Evolutionary conservation across 2,888 invertebrate species (phyloP).

Genomic region (Caenorhabditis drosophilae): DNA sequence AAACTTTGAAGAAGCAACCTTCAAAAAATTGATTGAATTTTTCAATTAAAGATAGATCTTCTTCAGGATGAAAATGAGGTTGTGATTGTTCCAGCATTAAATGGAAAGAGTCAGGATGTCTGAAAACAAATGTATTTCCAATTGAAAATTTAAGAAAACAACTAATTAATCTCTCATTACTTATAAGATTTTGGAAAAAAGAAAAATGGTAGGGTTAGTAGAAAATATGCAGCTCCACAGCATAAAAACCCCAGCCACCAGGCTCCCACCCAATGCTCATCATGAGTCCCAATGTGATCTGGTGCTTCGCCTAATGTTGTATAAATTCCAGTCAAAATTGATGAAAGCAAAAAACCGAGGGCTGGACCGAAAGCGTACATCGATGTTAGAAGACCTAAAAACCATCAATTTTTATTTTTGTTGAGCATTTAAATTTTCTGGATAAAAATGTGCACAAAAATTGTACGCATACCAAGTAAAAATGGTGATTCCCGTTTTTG

Average conservation of each 20-base stretch:
- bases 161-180: too few species aligned
- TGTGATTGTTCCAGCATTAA: conserved; percentile 24
- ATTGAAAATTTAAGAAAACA: background rate
- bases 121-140: conserved; percentile 1
- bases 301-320: conserved; percentile 53
- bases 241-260: conserved; percentile 78
- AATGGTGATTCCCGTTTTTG: conserved; percentile 53
- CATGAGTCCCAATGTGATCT: conserved; percentile 75
- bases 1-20: conserved; percentile 2
- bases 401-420: background rate
- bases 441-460: too few species aligned
- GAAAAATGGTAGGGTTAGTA: conserved; percentile 76
- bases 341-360: conserved; percentile 57
- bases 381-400: conserved; percentile 56
- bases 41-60: conserved; percentile 19
- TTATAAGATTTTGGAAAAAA: conserved; percentile 74
- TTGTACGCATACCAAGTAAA: conserved; percentile 43
- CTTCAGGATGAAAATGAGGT: conserved; percentile 15
- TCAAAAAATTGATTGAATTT: conserved; percentile 13
- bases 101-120: conserved; percentile 37
- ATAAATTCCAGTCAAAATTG: conserved; percentile 52
- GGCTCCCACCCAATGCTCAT: conserved; percentile 80
- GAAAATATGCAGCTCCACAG: conserved; percentile 74
- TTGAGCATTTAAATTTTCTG: background rate
- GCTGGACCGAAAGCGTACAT: conserved; percentile 65